Evolutionary conservation across 2,113 vertebrate genomes (phyloP).

Genomic region (Pedionomus torquatus): DNA sequence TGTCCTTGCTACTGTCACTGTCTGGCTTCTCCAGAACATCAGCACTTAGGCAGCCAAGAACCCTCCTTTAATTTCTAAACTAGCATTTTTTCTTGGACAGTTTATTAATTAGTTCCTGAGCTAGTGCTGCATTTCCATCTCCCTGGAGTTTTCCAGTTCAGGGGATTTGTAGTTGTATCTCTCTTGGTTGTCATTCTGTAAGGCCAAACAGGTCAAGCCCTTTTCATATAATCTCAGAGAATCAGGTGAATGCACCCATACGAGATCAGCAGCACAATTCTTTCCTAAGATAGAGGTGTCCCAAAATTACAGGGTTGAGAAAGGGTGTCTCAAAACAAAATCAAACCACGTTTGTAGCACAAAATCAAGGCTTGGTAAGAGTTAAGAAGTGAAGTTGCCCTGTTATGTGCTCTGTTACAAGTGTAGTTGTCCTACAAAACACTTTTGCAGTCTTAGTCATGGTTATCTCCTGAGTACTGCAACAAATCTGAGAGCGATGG

Average conservation of each 20-base stretch:
- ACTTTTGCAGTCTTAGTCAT: neutral
- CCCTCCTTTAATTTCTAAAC: neutral
- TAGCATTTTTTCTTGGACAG: neutral
- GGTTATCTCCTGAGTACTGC: neutral
- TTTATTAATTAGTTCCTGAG: neutral
- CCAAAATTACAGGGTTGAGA: neutral
- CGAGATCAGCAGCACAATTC: neutral
- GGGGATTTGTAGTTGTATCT: neutral
- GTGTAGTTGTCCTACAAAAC: neutral
- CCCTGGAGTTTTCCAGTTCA: neutral
- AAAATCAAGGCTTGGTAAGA: neutral
- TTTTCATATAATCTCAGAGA: neutral
- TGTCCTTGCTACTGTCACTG: neutral
- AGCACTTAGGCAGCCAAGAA: neutral
- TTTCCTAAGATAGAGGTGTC: neutral
- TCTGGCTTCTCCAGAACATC: neutral
- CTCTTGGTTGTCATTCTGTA: neutral
- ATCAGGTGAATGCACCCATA: neutral
- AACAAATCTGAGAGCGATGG: neutral
- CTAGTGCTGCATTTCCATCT: neutral
- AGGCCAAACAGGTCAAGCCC: neutral
- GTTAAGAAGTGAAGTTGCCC: neutral
- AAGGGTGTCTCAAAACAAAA: neutral
- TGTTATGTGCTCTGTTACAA: neutral
- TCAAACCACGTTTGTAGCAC: neutral